These are phyloP conservation scores for Heliothis subflexa DNA, from an alignment of 1,140 invertebrate species.

Conservation along the genomic window DNA sequence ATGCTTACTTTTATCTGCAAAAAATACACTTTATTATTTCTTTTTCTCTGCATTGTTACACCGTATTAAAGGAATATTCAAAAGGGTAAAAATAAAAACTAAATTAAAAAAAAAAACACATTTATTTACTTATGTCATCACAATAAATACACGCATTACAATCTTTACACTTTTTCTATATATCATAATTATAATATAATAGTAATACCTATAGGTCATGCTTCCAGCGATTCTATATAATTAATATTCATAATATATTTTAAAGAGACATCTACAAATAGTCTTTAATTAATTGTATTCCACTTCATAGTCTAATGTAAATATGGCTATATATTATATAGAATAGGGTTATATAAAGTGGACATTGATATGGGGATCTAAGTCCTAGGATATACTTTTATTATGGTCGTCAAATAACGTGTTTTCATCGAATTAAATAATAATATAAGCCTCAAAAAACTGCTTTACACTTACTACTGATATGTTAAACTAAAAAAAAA, in stretches of 20 bases:
- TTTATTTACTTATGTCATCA: conserved; percentile 60
- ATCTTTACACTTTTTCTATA: conserved; percentile 46
- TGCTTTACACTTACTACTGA: too few species aligned
- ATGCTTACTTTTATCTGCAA: too few species aligned
- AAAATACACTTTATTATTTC: too few species aligned
- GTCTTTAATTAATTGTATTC: conserved; percentile 43
- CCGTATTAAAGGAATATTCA: too few species aligned
- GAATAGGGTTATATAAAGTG: conserved; percentile 24
- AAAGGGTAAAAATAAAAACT: neutral
- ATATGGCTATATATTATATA: conserved; percentile 21
- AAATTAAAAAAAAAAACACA: conserved; percentile 52
- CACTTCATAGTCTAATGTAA: conserved; percentile 23
- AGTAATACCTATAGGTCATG: conserved; percentile 43
- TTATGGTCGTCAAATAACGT: conserved; percentile 4
- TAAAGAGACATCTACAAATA: conserved; percentile 30
- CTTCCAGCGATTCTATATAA: conserved; percentile 26
- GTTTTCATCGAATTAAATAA: conserved; percentile 4
- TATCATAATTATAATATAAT: conserved; percentile 10
- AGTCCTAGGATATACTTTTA: conserved; percentile 14
- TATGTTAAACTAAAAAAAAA: too few species aligned
- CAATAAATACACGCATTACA: conserved; percentile 58
- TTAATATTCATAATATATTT: conserved; percentile 17
- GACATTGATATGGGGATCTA: conserved; percentile 33
- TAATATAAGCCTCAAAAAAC: neutral
- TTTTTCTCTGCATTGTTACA: too few species aligned